phyloP scores from a whole-genome alignment of 37 sponge, comb jelly and placozoan genomes.

The Tethya wilhelma region DNA sequence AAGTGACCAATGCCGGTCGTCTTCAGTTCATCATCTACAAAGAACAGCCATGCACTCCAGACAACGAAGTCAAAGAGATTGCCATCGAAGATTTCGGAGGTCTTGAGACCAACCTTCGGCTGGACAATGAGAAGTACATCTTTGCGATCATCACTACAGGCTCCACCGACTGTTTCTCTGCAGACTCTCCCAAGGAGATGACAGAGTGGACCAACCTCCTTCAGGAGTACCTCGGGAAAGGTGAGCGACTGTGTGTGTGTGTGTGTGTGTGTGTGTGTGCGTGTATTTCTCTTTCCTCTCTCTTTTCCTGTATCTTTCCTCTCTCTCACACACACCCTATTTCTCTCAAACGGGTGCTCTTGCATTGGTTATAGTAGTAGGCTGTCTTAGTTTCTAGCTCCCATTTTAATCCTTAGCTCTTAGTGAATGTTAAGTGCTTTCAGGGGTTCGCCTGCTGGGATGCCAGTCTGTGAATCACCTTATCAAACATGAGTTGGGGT shows the following conservation, averaged over 20 bases:
- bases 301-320: too few relatives aligned
- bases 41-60: slow-evolving; percentile 36
- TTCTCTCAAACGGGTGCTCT: too few relatives aligned
- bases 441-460: too few relatives aligned
- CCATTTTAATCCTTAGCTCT: too few relatives aligned
- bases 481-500: too few relatives aligned
- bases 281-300: not conserved
- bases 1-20: slow-evolving; percentile 46
- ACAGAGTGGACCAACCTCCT: slow-evolving; percentile 37
- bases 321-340: too few relatives aligned
- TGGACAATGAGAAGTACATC: slow-evolving; percentile 61
- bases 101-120: slow-evolving; percentile 15
- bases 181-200: slow-evolving; percentile 36
- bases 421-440: too few relatives aligned
- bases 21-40: slow-evolving; percentile 58
- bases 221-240: slow-evolving; percentile 73
- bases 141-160: slow-evolving; percentile 53
- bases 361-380: too few relatives aligned
- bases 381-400: too few relatives aligned
- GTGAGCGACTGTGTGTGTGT: slow-evolving; percentile 18
- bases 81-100: slow-evolving; percentile 73
- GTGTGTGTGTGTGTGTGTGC: slow-evolving; percentile 1
- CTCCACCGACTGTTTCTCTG: slow-evolving; percentile 59
- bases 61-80: slow-evolving; percentile 51
- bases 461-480: too few relatives aligned